A percentile compares a stretch with the other conserved stretches of the same genome.
Conservation (phyloP, 1,140 invertebrate genomes). For the Calephelis virginiensis region DNA sequence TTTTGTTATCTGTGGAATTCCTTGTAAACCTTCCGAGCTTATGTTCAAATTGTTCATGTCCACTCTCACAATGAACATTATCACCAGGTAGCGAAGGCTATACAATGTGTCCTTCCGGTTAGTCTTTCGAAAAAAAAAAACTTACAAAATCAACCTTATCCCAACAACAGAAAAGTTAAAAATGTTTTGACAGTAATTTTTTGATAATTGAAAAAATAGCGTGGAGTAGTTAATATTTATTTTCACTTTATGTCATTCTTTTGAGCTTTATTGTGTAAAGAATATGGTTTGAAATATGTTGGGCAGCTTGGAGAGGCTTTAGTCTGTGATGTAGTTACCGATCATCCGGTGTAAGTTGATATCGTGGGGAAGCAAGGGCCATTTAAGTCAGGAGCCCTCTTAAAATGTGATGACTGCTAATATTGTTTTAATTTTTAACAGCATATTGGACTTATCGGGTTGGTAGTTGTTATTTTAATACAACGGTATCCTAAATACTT, state of each 20-base stretch:
- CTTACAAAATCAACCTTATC: slow-evolving; percentile 19
- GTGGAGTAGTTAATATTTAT: slow-evolving; percentile 19
- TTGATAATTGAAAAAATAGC: slow-evolving; percentile 22
- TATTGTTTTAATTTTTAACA: slow-evolving; percentile 8
- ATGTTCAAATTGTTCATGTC: slow-evolving; percentile 56
- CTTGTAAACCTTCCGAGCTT: slow-evolving; percentile 48
- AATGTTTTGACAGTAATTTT: slow-evolving; percentile 2
- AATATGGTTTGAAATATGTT: slow-evolving; percentile 29
- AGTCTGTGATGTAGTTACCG: slow-evolving; percentile 52
- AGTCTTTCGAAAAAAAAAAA: slow-evolving; percentile 27
- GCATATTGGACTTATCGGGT: not conserved
- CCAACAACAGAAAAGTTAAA: not conserved
- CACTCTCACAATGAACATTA: slow-evolving; percentile 65
- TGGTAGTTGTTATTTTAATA: not conserved
- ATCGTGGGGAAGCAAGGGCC: slow-evolving; percentile 64
- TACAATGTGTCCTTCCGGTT: slow-evolving; percentile 72
- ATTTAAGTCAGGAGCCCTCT: slow-evolving; percentile 48
- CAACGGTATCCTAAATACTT: no score
- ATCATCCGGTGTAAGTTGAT: slow-evolving; percentile 71
- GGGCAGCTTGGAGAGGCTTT: slow-evolving; percentile 38
- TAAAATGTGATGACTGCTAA: slow-evolving; percentile 17
- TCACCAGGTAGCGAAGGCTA: slow-evolving; percentile 72
- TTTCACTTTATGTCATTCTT: not conserved
- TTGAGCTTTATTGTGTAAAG: slow-evolving; percentile 24
- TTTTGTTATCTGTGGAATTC: slow-evolving; percentile 55